Conservation (phyloP, 1,140 invertebrate species). For the Coptotermes formosanus region DNA sequence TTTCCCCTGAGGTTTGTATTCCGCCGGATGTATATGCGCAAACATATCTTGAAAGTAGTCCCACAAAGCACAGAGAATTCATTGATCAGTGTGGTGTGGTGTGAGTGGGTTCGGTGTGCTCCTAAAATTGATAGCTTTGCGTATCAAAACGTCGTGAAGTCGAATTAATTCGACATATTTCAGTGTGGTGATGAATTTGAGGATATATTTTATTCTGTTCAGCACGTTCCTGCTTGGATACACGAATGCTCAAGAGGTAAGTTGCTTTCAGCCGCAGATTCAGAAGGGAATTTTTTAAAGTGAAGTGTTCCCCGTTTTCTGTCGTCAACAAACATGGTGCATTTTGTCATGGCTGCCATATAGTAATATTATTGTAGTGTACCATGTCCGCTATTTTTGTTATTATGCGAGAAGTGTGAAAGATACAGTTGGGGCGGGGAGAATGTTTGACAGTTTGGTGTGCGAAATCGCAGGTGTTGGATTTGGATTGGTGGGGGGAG, state of each 20-base stretch:
- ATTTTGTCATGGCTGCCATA: slow-evolving; percentile 25
- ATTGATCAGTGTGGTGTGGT: slow-evolving; percentile 31
- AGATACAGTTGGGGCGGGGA: not conserved
- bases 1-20: not conserved
- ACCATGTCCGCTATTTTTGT: not conserved
- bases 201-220: slow-evolving; percentile 24
- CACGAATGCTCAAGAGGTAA: slow-evolving; percentile 27
- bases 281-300: not conserved
- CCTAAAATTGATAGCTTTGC: slow-evolving; percentile 28
- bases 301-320: not conserved
- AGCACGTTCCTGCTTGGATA: slow-evolving; percentile 26
- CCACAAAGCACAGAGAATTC: slow-evolving; percentile 18
- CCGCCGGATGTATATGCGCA: not conserved
- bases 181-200: slow-evolving; percentile 29
- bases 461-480: slow-evolving; percentile 24
- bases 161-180: slow-evolving; percentile 28
- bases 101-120: slow-evolving; percentile 28
- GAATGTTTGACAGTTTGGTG: slow-evolving; percentile 20
- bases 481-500: not conserved
- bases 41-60: slow-evolving; percentile 13
- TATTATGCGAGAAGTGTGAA: not conserved
- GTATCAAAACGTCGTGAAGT: slow-evolving; percentile 31
- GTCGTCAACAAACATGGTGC: not conserved
- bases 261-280: not conserved
- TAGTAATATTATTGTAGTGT: not conserved